phyloP scores from a whole-genome alignment of 2,797 vertebrate genomes.

The Eutrigla gurnardus region DNA sequence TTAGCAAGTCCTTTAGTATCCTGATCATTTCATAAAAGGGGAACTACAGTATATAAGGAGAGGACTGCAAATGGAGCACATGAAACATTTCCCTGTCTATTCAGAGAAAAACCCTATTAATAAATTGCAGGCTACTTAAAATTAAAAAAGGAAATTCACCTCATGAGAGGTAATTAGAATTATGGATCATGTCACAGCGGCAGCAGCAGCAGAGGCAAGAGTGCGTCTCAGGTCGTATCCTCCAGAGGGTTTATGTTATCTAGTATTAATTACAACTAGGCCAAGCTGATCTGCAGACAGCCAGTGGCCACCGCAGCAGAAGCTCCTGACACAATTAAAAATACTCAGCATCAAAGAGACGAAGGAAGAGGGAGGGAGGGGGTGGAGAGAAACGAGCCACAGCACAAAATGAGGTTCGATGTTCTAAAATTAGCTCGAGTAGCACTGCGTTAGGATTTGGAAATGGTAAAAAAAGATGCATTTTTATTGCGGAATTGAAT shows the following conservation, averaged over 20 bases:
- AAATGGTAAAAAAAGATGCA: neutral
- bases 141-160: neutral
- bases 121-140: neutral
- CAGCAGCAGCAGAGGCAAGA: constrained; percentile 1
- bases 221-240: constrained; percentile 19
- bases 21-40: neutral
- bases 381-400: neutral
- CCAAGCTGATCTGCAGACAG: constrained; percentile 35
- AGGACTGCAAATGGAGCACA: neutral
- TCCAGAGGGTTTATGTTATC: constrained; percentile 44
- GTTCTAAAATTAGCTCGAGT: constrained; percentile 51
- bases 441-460: neutral
- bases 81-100: neutral
- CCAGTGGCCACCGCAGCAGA: constrained; percentile 16
- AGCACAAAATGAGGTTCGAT: constrained; percentile 36
- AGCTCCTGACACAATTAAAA: constrained; percentile 46
- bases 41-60: neutral
- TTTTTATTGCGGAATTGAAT: constrained; percentile 21
- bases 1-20: neutral
- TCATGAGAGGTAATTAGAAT: constrained; percentile 20
- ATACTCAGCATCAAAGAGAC: constrained; percentile 50
- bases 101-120: constrained; percentile 1
- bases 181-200: constrained; percentile 32
- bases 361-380: neutral
- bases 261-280: constrained; percentile 54